These are phyloP conservation scores for Lates japonicus DNA, from an alignment of 2,797 vertebrate species.

Conservation along the genomic window DNA sequence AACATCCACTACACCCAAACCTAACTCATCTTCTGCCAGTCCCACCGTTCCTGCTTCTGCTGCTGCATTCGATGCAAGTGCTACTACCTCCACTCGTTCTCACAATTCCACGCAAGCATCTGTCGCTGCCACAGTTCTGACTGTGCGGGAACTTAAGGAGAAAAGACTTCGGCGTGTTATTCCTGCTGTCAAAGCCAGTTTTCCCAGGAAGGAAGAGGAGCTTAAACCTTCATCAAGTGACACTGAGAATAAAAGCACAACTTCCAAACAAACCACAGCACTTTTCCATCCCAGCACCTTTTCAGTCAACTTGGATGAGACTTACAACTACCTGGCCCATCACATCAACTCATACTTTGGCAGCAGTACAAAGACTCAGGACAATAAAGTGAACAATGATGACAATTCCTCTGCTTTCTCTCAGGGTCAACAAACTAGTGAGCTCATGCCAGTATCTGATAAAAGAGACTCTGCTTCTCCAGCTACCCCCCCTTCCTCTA, in stretches of 20 bases:
- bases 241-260: slow-evolving; percentile 63
- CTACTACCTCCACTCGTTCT: slow-evolving; percentile 47
- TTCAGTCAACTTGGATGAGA: slow-evolving; percentile 92
- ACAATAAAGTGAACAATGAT: slow-evolving; percentile 70
- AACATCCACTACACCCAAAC: slow-evolving; percentile 32
- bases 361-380: slow-evolving; percentile 80
- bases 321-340: slow-evolving; percentile 91
- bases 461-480: slow-evolving; percentile 65
- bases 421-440: slow-evolving; percentile 60
- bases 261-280: slow-evolving; percentile 72
- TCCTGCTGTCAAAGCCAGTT: slow-evolving; percentile 48
- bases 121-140: slow-evolving; percentile 17
- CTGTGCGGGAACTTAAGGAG: slow-evolving; percentile 67
- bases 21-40: slow-evolving; percentile 35
- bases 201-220: slow-evolving; percentile 53
- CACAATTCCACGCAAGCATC: slow-evolving; percentile 26
- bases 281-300: slow-evolving; percentile 91
- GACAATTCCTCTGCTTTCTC: slow-evolving; percentile 34
- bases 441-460: slow-evolving; percentile 60
- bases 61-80: slow-evolving; percentile 46
- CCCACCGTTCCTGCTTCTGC: slow-evolving; percentile 37
- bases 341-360: slow-evolving; percentile 95
- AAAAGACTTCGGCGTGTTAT: slow-evolving; percentile 63
- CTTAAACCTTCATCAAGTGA: slow-evolving; percentile 33
- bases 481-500: slow-evolving; percentile 79